Base-by-base conservation (phyloP, 2,888 invertebrate species). In the Cepaea hortensis region DNA sequence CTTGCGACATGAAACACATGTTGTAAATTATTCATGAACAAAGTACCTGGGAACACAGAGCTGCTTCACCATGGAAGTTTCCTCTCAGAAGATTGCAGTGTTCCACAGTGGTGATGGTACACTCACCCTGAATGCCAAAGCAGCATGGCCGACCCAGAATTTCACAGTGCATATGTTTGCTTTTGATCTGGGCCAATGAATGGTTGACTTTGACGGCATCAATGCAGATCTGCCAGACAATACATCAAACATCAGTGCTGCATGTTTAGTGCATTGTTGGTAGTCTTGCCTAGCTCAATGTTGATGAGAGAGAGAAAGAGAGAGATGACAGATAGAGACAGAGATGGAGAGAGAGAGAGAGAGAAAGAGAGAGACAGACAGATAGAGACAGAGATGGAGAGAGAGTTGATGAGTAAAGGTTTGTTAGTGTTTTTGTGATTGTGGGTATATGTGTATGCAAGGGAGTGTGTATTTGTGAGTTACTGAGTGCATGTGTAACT, bases 81-180 rank as follows among this genome's bases (percentile, higher is more conserved):
- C 94, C 94, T 50, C 91, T 90, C 85, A 91, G 90, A 87, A 94
- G 93, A 35, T 91, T 88, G 89, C 94, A 94, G 87, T 94, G 93
- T 83, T 94, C 94, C 76, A 93, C 81, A 4, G 94, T 94, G 7
- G 94, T 93, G 65, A 94, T 93, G 89, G 93, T 91, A 89, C 94
- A 94, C 87, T 94, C 93, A 48, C 94, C 99, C 98, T 93, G 98
- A 84, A 98, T 97, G 35, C 95, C 99, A 90, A 98, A 98, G 94
- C 99, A 99, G 94, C 99, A 99, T 0, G 99, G 99, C 94, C 98
- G 98, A 6, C 99, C 99, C 65, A 98, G 96, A n/a, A 97, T 96
- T 93, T 98, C 98, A 94, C 99, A 99, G 3, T 97, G 97, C 98
- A 99, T 98, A 90, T 94, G 94, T 15, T 90, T 88, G 80, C 90